Percentiles rank a stretch among this genome's conserved stretches.
These are phyloP conservation scores for Origma solitaria DNA, from an alignment of 2,113 vertebrate genomes.

Conservation along the genomic window DNA sequence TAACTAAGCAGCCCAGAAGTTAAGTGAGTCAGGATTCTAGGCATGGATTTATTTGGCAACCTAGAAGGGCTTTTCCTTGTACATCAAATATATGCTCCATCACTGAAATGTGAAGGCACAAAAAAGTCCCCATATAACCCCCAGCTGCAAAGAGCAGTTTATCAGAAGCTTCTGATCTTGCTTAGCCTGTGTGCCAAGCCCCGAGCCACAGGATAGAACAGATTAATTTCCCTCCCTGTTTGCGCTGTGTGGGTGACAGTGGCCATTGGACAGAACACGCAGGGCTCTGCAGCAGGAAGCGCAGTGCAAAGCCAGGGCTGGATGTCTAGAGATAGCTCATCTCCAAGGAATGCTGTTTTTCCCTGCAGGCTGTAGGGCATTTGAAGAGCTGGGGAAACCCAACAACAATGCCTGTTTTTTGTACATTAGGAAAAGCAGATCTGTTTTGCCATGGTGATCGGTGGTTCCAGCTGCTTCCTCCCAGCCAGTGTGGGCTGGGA, in stretches of 20 bases:
- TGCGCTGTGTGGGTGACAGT: not conserved
- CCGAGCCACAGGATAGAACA: not conserved
- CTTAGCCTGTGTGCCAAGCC: not conserved
- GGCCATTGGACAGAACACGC: not conserved
- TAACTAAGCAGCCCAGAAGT: slow-evolving; percentile 14
- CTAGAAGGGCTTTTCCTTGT: not conserved
- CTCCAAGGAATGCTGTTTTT: not conserved
- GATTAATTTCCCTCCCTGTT: not conserved
- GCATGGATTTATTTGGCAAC: slow-evolving; percentile 21
- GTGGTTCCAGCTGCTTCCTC: not conserved
- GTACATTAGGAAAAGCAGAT: not conserved
- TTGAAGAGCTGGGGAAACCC: not conserved
- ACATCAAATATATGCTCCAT: not conserved
- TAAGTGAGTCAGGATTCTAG: not conserved
- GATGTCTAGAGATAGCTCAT: not conserved
- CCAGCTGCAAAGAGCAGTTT: not conserved
- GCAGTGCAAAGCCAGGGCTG: not conserved
- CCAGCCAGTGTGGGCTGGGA: not conserved
- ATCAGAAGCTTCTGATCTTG: not conserved
- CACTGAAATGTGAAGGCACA: not conserved
- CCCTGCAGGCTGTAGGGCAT: not conserved
- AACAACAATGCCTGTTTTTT: not conserved
- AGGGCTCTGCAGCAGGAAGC: not conserved
- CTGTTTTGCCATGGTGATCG: not conserved
- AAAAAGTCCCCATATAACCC: not conserved